Percentiles rank a stretch among this genome's conserved stretches.
These are phyloP conservation scores for Genyomyrus donnyi DNA, from an alignment of 2,113 vertebrate genomes.

Conservation along the genomic window DNA sequence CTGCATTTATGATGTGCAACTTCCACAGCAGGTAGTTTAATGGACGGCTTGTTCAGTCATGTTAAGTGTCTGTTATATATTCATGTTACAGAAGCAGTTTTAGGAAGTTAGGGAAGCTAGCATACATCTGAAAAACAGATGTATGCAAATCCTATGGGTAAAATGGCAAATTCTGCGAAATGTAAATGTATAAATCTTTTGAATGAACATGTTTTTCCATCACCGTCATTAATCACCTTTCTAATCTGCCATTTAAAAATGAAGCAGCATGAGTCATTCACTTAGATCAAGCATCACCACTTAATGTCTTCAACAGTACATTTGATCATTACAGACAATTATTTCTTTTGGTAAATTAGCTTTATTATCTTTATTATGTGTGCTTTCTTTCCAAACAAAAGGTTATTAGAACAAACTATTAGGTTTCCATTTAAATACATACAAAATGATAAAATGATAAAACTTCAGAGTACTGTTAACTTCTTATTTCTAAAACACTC, in stretches of 20 bases:
- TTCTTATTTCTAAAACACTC: constrained; percentile 21
- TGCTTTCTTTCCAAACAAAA: constrained; percentile 56
- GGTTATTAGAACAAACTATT: constrained; percentile 63
- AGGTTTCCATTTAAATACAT: constrained; percentile 47
- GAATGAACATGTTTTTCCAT: background rate
- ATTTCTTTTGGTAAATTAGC: constrained; percentile 42
- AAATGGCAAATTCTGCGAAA: background rate
- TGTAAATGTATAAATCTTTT: background rate
- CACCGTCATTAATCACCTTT: background rate
- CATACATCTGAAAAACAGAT: background rate
- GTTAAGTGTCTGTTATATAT: background rate
- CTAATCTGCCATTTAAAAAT: background rate
- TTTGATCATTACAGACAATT: background rate
- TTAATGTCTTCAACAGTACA: background rate
- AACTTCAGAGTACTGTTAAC: constrained; percentile 32
- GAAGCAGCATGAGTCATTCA: background rate
- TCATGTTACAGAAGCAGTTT: background rate
- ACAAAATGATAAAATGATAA: constrained; percentile 46
- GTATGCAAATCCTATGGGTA: background rate
- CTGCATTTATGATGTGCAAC: background rate
- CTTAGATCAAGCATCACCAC: background rate
- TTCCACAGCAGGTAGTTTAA: background rate
- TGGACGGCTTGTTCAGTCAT: background rate
- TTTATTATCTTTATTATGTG: constrained; percentile 62
- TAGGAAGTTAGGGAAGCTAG: background rate